phyloP scores from a whole-genome alignment of 1,140 invertebrate genomes.

The Tetraneura akinire region DNA sequence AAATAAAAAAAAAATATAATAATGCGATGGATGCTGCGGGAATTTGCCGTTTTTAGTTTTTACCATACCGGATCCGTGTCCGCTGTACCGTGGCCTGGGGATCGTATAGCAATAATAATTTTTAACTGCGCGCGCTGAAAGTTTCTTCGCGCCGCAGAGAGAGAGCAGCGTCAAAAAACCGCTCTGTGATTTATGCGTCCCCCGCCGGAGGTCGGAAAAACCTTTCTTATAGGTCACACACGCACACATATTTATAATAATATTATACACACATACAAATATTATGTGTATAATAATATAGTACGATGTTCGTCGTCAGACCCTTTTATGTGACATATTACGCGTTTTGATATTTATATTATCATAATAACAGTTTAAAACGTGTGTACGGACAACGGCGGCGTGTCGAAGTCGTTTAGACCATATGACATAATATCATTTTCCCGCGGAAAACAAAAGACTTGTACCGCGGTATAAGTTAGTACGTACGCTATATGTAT shows the following conservation, averaged over 20 bases:
- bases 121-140: neutral
- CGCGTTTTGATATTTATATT: neutral
- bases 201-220: slow-evolving; percentile 9
- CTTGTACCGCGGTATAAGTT: too few relatives aligned
- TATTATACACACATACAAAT: neutral
- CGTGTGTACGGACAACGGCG: too few relatives aligned
- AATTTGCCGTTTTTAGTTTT: slow-evolving; percentile 33
- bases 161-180: slow-evolving; percentile 4
- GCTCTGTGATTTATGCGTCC: slow-evolving; percentile 10
- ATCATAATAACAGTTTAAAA: neutral
- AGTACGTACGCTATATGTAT: too few relatives aligned
- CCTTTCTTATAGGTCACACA: neutral
- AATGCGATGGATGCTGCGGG: neutral
- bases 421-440: neutral
- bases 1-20: too few relatives aligned
- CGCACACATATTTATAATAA: neutral
- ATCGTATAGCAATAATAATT: slow-evolving; percentile 11
- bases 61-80: neutral
- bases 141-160: neutral
- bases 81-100: neutral
- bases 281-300: too few relatives aligned
- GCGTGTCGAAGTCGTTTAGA: slow-evolving; percentile 14
- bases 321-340: neutral
- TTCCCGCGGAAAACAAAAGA: too few relatives aligned
- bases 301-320: neutral